Conservation (phyloP, 2,888 invertebrate species). For the Apamea crenata region DNA sequence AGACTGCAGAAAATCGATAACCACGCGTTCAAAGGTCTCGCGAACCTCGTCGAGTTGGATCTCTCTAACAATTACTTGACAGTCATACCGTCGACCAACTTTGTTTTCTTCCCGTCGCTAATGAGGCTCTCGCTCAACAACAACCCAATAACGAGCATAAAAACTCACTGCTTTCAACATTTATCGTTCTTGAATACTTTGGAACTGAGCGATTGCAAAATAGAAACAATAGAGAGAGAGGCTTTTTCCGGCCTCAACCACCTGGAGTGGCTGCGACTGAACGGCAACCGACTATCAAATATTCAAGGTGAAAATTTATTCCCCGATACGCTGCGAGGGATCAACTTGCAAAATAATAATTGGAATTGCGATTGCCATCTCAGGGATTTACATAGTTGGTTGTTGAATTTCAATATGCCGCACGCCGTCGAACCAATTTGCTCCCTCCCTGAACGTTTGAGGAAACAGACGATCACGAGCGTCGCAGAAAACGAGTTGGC, state of each 20-base stretch:
- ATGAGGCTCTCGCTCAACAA: slow-evolving; percentile 95
- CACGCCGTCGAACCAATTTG: slow-evolving; percentile 95
- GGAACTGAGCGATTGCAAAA: slow-evolving; percentile 95
- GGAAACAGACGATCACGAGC: slow-evolving; percentile 92
- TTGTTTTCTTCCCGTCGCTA: slow-evolving; percentile 94
- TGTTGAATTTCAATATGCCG: slow-evolving; percentile 94
- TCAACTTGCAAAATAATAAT: slow-evolving; percentile 96
- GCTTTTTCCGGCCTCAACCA: slow-evolving; percentile 95
- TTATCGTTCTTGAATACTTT: slow-evolving; percentile 94
- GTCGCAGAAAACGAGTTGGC: slow-evolving; percentile 93
- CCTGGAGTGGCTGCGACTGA: slow-evolving; percentile 95
- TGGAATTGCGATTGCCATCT: slow-evolving; percentile 97
- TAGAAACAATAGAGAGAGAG: slow-evolving; percentile 93
- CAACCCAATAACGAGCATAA: slow-evolving; percentile 94
- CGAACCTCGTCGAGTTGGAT: slow-evolving; percentile 97
- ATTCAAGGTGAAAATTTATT: slow-evolving; percentile 93
- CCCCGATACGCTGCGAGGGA: slow-evolving; percentile 94
- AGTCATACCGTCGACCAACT: slow-evolving; percentile 94
- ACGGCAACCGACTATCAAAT: slow-evolving; percentile 94
- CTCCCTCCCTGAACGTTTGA: slow-evolving; percentile 92
- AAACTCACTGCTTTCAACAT: slow-evolving; percentile 93
- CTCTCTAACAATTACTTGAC: slow-evolving; percentile 95
- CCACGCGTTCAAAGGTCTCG: slow-evolving; percentile 95
- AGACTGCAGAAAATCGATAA: slow-evolving; percentile 94
- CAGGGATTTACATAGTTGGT: slow-evolving; percentile 94